Percentiles rank a stretch among this genome's conserved stretches.
Evolutionary conservation across 2,113 vertebrate genomes (phyloP).

Genomic region (Patagioenas fasciata): DNA sequence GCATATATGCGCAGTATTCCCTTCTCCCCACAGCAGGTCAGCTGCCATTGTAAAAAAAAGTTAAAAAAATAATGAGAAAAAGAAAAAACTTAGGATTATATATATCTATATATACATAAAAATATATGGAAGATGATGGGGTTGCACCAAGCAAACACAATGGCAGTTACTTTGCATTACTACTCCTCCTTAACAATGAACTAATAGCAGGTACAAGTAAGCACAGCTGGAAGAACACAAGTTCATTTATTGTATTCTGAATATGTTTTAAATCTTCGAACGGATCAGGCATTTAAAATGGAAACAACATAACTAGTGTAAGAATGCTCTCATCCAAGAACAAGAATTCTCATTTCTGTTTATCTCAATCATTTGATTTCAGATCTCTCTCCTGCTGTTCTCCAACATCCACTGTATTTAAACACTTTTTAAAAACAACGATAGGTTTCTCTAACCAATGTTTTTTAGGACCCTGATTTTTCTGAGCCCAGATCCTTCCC

Average conservation of each 20-base stretch:
- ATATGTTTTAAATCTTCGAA: background rate
- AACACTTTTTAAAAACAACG: background rate
- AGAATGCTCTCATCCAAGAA: background rate
- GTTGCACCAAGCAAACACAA: background rate
- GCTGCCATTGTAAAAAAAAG: background rate
- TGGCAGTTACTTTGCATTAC: background rate
- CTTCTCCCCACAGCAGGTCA: background rate
- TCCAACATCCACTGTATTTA: background rate
- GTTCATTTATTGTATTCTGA: background rate
- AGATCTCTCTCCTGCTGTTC: background rate
- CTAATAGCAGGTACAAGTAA: background rate
- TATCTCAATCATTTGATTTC: background rate
- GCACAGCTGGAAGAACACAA: background rate
- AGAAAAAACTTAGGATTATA: background rate
- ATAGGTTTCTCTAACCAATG: background rate
- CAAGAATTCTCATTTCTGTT: background rate
- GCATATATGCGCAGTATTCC: background rate
- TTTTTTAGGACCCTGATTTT: background rate
- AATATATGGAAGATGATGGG: background rate
- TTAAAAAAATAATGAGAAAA: background rate
- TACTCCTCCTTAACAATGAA: background rate
- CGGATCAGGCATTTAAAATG: background rate
- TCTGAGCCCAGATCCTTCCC: background rate
- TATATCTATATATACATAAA: accelerated
- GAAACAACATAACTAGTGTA: background rate